Evolutionary conservation across 2,113 vertebrate genomes (phyloP).

Genomic region (Canis aureus): DNA sequence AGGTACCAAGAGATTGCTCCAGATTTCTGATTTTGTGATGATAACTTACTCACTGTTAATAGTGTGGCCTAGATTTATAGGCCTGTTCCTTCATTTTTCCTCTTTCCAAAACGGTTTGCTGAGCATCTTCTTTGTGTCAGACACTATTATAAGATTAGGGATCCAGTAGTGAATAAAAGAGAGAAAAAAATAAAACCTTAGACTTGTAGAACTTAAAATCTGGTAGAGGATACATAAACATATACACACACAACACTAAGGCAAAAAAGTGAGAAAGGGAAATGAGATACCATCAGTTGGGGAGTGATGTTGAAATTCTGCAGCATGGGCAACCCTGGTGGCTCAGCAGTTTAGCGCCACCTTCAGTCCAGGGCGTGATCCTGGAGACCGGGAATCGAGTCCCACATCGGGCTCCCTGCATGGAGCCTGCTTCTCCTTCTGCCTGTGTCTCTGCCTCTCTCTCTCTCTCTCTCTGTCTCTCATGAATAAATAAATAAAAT

Average conservation of each 20-base stretch:
- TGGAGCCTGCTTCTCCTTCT: too few relatives aligned
- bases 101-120: conserved; percentile 16
- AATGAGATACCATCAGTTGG: background rate
- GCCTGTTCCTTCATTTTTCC: background rate
- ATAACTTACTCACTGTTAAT: background rate
- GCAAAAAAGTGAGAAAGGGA: background rate
- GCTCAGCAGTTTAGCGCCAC: too few relatives aligned
- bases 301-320: background rate
- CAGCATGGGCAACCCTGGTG: background rate
- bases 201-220: background rate
- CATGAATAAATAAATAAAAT: too few relatives aligned
- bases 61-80: background rate
- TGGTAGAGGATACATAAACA: background rate
- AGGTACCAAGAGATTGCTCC: background rate
- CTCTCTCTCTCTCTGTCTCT: too few relatives aligned
- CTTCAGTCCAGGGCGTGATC: too few relatives aligned
- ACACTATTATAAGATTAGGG: background rate
- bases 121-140: background rate
- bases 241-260: background rate
- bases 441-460: too few relatives aligned
- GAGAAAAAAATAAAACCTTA: background rate
- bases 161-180: background rate
- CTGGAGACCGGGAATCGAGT: too few relatives aligned
- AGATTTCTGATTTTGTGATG: background rate
- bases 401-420: too few relatives aligned